Conservation (phyloP, 2,113 vertebrate genomes). For the Pardalotus punctatus region DNA sequence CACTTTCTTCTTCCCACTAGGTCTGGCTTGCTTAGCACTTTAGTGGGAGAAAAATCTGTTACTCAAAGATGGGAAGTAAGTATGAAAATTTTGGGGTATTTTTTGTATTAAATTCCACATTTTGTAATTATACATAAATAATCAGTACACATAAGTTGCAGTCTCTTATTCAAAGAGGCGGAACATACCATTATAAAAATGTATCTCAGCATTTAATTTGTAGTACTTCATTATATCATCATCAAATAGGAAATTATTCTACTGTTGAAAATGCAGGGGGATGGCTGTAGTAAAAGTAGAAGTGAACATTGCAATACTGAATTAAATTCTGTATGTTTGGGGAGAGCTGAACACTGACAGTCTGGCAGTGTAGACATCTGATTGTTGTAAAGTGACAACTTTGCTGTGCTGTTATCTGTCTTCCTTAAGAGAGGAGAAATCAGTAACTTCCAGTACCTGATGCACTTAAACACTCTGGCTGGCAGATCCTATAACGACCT, state of each 20-base stretch:
- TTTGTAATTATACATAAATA: background rate
- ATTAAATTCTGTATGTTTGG: background rate
- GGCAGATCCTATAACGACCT: constrained; percentile 98
- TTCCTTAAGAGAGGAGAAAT: constrained; percentile 92
- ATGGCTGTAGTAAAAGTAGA: background rate
- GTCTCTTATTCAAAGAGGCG: background rate
- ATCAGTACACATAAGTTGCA: background rate
- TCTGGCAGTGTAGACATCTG: background rate
- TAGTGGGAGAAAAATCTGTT: constrained; percentile 97
- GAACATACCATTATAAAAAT: background rate
- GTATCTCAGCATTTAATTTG: background rate
- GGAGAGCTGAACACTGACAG: background rate
- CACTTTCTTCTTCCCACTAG: constrained; percentile 65
- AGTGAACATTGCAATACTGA: background rate
- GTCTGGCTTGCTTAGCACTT: constrained; percentile 94
- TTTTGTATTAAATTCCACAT: background rate
- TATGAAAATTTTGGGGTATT: background rate
- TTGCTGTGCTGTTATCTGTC: constrained; percentile 21
- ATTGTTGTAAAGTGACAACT: background rate
- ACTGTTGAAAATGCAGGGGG: background rate
- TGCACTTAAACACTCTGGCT: constrained; percentile 97
- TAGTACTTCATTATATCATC: background rate
- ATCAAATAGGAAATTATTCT: background rate
- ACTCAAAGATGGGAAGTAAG: constrained; percentile 98
- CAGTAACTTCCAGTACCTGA: constrained; percentile 99